phyloP scores from a whole-genome alignment of 2,888 invertebrate species.

The Agrochola lota region DNA sequence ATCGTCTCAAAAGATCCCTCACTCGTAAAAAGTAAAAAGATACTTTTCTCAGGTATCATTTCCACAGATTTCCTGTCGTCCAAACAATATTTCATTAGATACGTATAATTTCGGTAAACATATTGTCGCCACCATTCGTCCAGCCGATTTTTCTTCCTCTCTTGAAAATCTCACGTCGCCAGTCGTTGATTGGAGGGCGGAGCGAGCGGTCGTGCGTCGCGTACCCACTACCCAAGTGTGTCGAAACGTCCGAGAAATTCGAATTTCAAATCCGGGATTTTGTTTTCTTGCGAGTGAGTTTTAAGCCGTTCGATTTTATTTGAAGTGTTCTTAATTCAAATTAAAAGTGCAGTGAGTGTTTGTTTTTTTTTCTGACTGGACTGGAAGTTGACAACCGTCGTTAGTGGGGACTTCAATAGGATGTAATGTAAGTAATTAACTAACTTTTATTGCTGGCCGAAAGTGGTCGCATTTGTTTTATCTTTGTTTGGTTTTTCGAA shows the following conservation, averaged over 20 bases:
- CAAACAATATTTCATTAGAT: slow-evolving; percentile 72
- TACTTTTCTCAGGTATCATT: slow-evolving; percentile 48
- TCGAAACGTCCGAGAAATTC: slow-evolving; percentile 47
- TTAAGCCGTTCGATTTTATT: slow-evolving; percentile 18
- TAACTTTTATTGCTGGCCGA: slow-evolving; percentile 50
- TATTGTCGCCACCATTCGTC: slow-evolving; percentile 51
- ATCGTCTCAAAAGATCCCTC: neutral
- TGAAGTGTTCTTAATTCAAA: slow-evolving; percentile 41
- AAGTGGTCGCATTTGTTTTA: slow-evolving; percentile 37
- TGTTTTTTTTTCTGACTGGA: slow-evolving; percentile 42
- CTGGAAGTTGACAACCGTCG: slow-evolving; percentile 37
- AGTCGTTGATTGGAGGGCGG: slow-evolving; percentile 56
- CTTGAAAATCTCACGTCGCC: slow-evolving; percentile 51
- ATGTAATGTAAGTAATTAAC: slow-evolving; percentile 66
- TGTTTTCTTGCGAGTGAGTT: slow-evolving; percentile 36
- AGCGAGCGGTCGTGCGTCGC: slow-evolving; percentile 55
- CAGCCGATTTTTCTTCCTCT: slow-evolving; percentile 58
- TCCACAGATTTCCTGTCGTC: slow-evolving; percentile 49
- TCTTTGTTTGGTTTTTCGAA: slow-evolving; percentile 14
- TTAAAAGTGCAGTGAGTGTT: slow-evolving; percentile 56
- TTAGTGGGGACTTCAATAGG: slow-evolving; percentile 38
- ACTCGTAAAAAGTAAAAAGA: slow-evolving; percentile 26
- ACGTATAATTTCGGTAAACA: slow-evolving; percentile 61
- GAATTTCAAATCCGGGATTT: slow-evolving; percentile 26
- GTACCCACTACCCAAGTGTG: slow-evolving; percentile 40